Base-by-base conservation (phyloP, 2,797 vertebrate genomes). In the Hipposideros larvatus region DNA sequence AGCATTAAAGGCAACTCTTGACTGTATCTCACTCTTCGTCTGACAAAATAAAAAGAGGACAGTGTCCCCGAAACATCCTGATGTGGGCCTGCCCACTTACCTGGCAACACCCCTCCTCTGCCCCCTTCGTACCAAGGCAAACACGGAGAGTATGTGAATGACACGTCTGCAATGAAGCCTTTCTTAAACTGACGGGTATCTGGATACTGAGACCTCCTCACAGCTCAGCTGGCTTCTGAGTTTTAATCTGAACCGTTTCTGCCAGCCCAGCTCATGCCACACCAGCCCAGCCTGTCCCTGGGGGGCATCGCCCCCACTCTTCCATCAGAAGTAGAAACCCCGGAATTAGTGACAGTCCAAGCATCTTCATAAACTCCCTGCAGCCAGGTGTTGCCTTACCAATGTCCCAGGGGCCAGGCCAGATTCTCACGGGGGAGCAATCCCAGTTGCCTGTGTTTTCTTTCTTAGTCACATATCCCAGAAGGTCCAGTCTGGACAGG, bases 311-410 rank as follows among this genome's bases (percentile, higher is more conserved):
- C 13, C 41, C 15, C 43, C 66, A 22, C 31, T 92, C 41, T 41
- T 34, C 26, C 24, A 43, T 43, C 63, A 79, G 68, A 80, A 74
- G 57, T 19, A 70, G 46, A 48, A 70, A 41, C 37, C 48, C n/a
- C 43, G 34, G 26, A 21, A 53, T 78, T 53, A 73, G 65, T 46
- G 63, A 24, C 61, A 83, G 48, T 6, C 28, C 5, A 19, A 87
- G 48, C 5, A 15, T 80, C 75, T 96, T 73, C 79, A 66, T 80
- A 78, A 93, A 91, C 70, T 89, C 14, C 24, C 63, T 59, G 26
- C 1, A 11, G 41, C 65, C 70, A 24, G 48, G 65, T 63, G 14
- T 11, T 63, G 48, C 78, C 43, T 93, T 59, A 41, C 37, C 41
- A 31, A n/a, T 43, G 51, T 90, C 71, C 73, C 26, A 41, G 3